phyloP scores from a whole-genome alignment of 2,113 vertebrate genomes.

The Cygnus atratus region DNA sequence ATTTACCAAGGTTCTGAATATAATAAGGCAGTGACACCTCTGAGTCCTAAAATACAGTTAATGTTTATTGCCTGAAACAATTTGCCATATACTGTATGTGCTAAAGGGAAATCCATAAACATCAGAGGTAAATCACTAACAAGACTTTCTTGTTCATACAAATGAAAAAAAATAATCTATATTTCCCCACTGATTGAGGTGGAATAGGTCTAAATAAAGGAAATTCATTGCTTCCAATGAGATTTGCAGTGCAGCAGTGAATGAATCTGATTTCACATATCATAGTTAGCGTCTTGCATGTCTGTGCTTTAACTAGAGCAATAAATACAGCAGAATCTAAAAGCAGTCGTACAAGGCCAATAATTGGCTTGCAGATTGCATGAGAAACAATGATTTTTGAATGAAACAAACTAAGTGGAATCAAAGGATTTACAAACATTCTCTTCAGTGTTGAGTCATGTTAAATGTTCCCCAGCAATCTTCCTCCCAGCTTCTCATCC shows the following conservation, averaged over 20 bases:
- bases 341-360: neutral
- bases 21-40: neutral
- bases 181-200: conserved; percentile 38
- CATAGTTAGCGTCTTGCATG: neutral
- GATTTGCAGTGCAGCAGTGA: conserved; percentile 22
- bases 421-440: neutral
- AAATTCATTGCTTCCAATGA: conserved; percentile 51
- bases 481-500: neutral
- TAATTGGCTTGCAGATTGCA: neutral
- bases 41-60: conserved; percentile 55
- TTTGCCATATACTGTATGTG: conserved; percentile 36
- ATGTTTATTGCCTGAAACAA: conserved; percentile 58
- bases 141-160: conserved; percentile 50
- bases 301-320: conserved; percentile 15
- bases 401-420: neutral
- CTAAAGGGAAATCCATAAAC: conserved; percentile 69
- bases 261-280: conserved; percentile 43
- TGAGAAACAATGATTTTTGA: conserved; percentile 16
- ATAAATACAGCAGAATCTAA: conserved; percentile 44
- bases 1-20: neutral
- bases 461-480: neutral
- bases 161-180: conserved; percentile 14
- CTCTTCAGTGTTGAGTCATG: neutral
- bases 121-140: conserved; percentile 59
- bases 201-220: conserved; percentile 37